Evolutionary conservation across 2,888 invertebrate genomes (phyloP).

Genomic region (Napeogenes inachia): DNA sequence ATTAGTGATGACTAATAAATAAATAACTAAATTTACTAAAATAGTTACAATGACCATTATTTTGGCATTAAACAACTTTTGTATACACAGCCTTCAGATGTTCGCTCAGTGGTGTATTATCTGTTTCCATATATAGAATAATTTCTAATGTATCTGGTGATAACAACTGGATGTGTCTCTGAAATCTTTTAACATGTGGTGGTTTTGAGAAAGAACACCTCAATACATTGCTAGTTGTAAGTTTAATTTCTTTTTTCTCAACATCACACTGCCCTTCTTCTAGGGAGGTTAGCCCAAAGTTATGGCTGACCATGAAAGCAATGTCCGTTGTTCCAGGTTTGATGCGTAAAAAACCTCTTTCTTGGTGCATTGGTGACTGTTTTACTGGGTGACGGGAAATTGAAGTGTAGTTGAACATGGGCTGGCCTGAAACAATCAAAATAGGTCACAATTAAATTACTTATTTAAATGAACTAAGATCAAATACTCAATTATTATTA

Average conservation of each 20-base stretch:
- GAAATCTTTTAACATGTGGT: slow-evolving; percentile 69
- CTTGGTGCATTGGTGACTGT: slow-evolving; percentile 78
- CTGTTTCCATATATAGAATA: slow-evolving; percentile 74
- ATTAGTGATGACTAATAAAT: too few relatives aligned
- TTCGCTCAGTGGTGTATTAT: slow-evolving; percentile 69
- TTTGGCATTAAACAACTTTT: slow-evolving; percentile 13
- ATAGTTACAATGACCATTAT: too few relatives aligned
- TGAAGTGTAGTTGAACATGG: slow-evolving; percentile 77
- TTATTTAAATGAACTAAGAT: too few relatives aligned
- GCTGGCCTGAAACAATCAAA: slow-evolving; percentile 69
- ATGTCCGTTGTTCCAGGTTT: slow-evolving; percentile 74
- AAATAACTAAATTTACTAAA: too few relatives aligned
- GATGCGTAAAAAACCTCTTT: slow-evolving; percentile 79
- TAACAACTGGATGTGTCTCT: slow-evolving; percentile 53
- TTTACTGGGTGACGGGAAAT: slow-evolving; percentile 72
- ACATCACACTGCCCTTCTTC: slow-evolving; percentile 76
- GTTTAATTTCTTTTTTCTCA: slow-evolving; percentile 58
- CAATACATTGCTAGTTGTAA: slow-evolving; percentile 66
- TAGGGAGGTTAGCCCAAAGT: slow-evolving; percentile 78
- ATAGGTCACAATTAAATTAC: not conserved
- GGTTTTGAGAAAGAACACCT: slow-evolving; percentile 74
- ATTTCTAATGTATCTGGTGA: slow-evolving; percentile 59
- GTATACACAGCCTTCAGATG: slow-evolving; percentile 75
- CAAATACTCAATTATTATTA: not conserved
- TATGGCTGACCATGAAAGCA: slow-evolving; percentile 77